Evolutionary conservation across 1,140 invertebrate species (phyloP), one percentile per base, ranked within the genome.

Genomic region (Drosophila ogumai): DNA sequence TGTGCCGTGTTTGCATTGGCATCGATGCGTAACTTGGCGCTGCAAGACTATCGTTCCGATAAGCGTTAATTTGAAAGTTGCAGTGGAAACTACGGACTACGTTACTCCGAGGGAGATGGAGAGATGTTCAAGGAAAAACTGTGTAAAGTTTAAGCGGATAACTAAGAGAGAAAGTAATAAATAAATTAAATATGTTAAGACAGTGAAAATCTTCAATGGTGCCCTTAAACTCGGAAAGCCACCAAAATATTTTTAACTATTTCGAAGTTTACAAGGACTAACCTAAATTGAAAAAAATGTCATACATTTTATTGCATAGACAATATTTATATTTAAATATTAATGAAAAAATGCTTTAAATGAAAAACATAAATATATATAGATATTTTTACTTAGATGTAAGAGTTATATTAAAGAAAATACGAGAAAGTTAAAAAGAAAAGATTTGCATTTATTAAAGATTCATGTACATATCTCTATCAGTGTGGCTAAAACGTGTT

Each of bases 11-110:
- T 58, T 64, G 49, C 41, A 55, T 72, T 60, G 68, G 44, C 71
- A 74, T 74, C 68, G 49, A 61, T 74, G 67, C 69, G 57, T 73
- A 46, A 55, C 41, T 73, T 54, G 75, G 28, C 40, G 36, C 55
- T 50, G 72, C 44, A 68, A 52, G 46, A 25, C 61, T 36, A 38
- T 12, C 44, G 34, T 32, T 40, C 13, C 73, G 74, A 76, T 76
- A 76, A 76, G 63, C 74, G 63, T 68, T 76, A 54, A 76, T 76
- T 76, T 76, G 32, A 60, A 76, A 76, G 31, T 58, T 49, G 32
- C 22, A 54, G 9, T 19, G 28, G 13, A 31, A 40, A 31, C 47
- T 40, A 34, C 41, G 32, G 49, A 34, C 13, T 12, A 32, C 28
- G 12, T 43, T 32, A 34, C 25, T 52, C 3, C 5, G 1, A 28